Base-by-base conservation (phyloP, 1,140 invertebrate genomes). In the fruit fly (Drosophila melanogaster) region DNA sequence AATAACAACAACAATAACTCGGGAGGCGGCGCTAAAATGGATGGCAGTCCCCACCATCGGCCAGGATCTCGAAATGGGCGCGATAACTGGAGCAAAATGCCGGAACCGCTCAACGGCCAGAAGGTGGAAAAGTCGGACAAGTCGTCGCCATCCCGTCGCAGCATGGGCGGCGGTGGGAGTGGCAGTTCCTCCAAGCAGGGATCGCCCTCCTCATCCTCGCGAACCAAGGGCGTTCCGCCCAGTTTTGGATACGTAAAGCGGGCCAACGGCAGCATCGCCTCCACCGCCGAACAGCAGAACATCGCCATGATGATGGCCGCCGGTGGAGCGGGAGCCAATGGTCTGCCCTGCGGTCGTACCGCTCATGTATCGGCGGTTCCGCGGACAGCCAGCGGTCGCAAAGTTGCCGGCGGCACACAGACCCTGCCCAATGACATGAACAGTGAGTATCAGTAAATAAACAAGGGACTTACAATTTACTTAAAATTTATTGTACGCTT, bases 391-490 rank as follows among this genome's bases (percentile, higher is more conserved):
- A 94, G 95, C 15, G 97, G 97, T 93, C 96, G 97, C 6, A 97
- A 97, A 93, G 95, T 97, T 1, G 97, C 96, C 7, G 96, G 96
- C 14, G 97, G 97, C 6, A 98, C 97, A 0, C 97, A 98, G 92
- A 98, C 97, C 0, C 95, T 95, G 81, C 96, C 96, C 5, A 96
- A 96, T 65, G 96, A 97, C 77, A 93, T 97, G 33, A 94, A 94
- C 87, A 95, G 95, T 95, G 90, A 94, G 94, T 94, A 69, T 15
- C 3, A 2, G 24, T 1, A 1, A 35, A 19, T 14, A 5, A 3
- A 30, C 30, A 30, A 1, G 26, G 1, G 2, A 8, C 1, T 10
- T 10, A 0, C 3, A 30, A 3, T 0, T 10, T 30, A 10, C 0
- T 3, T 8, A 10, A 30, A 30, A 3, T 3, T 7, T 7, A 30